These are phyloP conservation scores for Prunella strophiata DNA, from an alignment of 2,797 vertebrate genomes.

Conservation along the genomic window DNA sequence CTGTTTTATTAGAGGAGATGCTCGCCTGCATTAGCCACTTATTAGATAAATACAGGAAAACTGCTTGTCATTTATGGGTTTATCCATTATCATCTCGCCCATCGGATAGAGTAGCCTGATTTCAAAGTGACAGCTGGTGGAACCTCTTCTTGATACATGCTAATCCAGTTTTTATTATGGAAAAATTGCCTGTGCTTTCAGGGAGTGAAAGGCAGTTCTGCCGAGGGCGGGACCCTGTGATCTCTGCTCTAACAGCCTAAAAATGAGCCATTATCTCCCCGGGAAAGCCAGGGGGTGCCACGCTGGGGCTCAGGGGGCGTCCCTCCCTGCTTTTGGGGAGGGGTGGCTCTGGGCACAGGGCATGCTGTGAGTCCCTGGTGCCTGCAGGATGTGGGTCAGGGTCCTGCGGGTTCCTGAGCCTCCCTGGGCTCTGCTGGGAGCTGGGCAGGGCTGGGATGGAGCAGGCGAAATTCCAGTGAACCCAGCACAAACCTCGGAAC, in stretches of 20 bases:
- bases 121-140: conserved; percentile 98
- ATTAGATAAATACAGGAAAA: conserved; percentile 80
- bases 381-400: rapidly evolving
- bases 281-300: conserved; percentile 4
- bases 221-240: conserved; percentile 79
- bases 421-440: rapidly evolving
- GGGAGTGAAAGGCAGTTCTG: conserved; percentile 86
- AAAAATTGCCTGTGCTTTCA: conserved; percentile 90
- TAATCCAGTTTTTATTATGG: conserved; percentile 99
- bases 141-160: conserved; percentile 91
- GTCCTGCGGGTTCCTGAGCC: not conserved
- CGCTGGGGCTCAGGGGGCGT: not conserved
- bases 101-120: conserved; percentile 87
- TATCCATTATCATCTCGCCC: conserved; percentile 88
- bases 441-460: rapidly evolving
- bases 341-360: not conserved
- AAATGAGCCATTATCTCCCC: conserved; percentile 77
- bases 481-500: not conserved
- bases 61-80: conserved; percentile 84
- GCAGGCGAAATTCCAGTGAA: rapidly evolving
- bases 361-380: too few relatives aligned
- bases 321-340: not conserved
- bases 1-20: conserved; percentile 71
- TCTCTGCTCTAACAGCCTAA: conserved; percentile 74
- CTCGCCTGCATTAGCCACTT: conserved; percentile 72